Conservation (phyloP, 1,140 invertebrate genomes). For the Drosophila pandora region DNA sequence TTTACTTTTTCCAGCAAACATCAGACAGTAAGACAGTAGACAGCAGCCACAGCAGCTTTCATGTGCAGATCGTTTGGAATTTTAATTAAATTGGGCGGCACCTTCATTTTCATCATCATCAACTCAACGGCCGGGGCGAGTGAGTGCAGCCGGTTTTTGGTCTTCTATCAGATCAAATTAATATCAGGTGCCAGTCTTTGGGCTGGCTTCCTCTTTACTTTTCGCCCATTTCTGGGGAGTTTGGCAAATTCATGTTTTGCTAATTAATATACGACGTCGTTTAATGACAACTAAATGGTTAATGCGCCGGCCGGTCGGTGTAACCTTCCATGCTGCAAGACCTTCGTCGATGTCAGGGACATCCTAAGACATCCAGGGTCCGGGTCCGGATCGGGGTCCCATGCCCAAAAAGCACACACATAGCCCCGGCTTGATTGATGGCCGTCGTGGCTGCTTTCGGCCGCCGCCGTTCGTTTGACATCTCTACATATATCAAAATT, state of each 20-base stretch:
- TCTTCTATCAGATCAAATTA: constrained; percentile 70
- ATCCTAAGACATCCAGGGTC: background rate
- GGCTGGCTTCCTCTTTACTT: background rate
- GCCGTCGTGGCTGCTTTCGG: constrained; percentile 52
- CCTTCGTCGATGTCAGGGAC: background rate
- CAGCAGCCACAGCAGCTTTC: constrained; percentile 28
- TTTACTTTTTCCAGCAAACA: constrained; percentile 20
- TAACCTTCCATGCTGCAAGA: constrained; percentile 33
- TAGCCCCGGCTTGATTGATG: constrained; percentile 66
- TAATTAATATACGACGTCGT: constrained; percentile 74
- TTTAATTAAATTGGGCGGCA: constrained; percentile 83
- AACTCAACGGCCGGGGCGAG: constrained; percentile 41
- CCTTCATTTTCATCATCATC: constrained; percentile 82
- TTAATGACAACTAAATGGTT: constrained; percentile 73
- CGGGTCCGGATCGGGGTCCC: constrained; percentile 7
- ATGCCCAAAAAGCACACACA: constrained; percentile 47
- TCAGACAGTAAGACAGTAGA: background rate
- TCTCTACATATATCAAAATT: constrained; percentile 83
- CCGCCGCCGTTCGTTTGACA: constrained; percentile 55
- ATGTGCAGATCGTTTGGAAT: constrained; percentile 83
- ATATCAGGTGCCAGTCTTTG: constrained; percentile 65
- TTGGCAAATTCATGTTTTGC: constrained; percentile 75
- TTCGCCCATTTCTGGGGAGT: constrained; percentile 17
- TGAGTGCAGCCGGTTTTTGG: constrained; percentile 2
- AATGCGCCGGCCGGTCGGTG: constrained; percentile 33